phyloP scores from a whole-genome alignment of 2,113 vertebrate species.

The Brachyhypopomus occidentalis region DNA sequence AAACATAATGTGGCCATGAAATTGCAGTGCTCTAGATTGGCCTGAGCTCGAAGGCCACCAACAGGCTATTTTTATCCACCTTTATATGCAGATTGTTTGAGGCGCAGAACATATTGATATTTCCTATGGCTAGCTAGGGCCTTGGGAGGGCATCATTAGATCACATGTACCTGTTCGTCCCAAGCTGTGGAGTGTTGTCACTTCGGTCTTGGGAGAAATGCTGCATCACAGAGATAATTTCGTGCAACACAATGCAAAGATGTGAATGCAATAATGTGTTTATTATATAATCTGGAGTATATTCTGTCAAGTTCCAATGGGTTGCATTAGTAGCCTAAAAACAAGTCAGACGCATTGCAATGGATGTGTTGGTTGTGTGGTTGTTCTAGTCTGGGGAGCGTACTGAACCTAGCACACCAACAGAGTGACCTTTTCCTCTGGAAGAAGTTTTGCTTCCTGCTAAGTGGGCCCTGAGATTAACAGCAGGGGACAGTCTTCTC shows the following conservation, averaged over 20 bases:
- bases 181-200: not conserved
- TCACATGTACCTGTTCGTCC: not conserved
- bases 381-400: not conserved
- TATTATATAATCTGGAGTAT: not conserved
- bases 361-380: conserved; percentile 4
- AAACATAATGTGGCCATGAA: conserved; percentile 4
- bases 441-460: conserved; percentile 22
- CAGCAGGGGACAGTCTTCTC: conserved; percentile 16
- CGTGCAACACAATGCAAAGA: not conserved
- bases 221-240: not conserved
- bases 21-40: not conserved
- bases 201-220: not conserved
- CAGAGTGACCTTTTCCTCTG: conserved; percentile 46
- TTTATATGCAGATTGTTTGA: conserved; percentile 18
- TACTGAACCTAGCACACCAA: conserved; percentile 6
- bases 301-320: not conserved
- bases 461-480: conserved; percentile 29
- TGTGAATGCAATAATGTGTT: not conserved
- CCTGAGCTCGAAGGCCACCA: not conserved
- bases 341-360: not conserved
- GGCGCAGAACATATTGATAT: not conserved
- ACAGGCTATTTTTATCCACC: not conserved
- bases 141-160: not conserved
- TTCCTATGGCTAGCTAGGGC: not conserved
- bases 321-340: not conserved